Evolutionary conservation across 2,113 vertebrate species (phyloP).

Genomic region (Archilochus colubris): DNA sequence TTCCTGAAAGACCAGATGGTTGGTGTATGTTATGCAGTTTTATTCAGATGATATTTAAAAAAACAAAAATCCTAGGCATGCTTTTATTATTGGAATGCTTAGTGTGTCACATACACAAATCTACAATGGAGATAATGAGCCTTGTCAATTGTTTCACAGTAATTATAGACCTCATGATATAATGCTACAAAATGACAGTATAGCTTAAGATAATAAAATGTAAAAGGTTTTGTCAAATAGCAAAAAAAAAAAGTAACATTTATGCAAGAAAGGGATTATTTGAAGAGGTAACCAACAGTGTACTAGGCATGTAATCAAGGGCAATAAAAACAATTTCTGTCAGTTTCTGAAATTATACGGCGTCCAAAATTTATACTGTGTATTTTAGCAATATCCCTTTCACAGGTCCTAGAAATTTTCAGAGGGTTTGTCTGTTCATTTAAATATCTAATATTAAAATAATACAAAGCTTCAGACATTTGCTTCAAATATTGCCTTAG

Average conservation of each 20-base stretch:
- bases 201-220: conserved; percentile 53
- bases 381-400: neutral
- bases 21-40: conserved; percentile 46
- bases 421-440: neutral
- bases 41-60: conserved; percentile 57
- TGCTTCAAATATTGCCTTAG: neutral
- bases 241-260: neutral
- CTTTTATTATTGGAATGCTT: conserved; percentile 46
- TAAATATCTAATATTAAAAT: neutral
- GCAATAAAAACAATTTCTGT: neutral
- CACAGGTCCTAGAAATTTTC: neutral
- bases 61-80: conserved; percentile 31
- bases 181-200: conserved; percentile 53
- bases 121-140: conserved; percentile 40
- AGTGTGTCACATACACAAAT: conserved; percentile 49
- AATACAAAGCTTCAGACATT: neutral
- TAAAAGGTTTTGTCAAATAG: neutral
- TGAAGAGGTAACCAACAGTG: neutral
- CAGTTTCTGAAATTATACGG: neutral
- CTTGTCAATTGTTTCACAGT: conserved; percentile 47
- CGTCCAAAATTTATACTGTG: neutral
- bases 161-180: conserved; percentile 46
- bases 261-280: neutral
- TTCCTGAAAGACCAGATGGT: conserved; percentile 63
- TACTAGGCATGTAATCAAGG: neutral